Conservation (phyloP, 2,797 vertebrate species). For the Lepus townsendii region DNA sequence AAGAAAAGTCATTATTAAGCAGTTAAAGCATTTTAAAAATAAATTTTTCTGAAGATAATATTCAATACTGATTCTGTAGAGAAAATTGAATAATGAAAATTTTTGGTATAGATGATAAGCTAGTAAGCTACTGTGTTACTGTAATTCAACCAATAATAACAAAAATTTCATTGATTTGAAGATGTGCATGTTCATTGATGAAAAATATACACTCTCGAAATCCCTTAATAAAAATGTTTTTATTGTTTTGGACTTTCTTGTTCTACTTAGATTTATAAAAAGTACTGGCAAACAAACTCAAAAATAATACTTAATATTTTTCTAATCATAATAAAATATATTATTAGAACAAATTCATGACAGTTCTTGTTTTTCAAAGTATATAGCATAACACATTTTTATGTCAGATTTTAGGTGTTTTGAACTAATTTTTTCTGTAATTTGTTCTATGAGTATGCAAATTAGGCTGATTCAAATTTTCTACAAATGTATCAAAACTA, state of each 20-base stretch:
- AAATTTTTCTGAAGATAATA: constrained; percentile 64
- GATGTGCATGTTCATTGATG: constrained; percentile 62
- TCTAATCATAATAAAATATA: constrained; percentile 76
- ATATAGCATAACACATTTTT: constrained; percentile 76
- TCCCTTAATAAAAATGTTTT: constrained; percentile 55
- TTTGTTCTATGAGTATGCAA: constrained; percentile 83
- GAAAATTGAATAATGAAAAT: constrained; percentile 56
- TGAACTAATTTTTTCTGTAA: constrained; percentile 79
- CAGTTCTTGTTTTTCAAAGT: constrained; percentile 80
- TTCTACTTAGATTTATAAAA: constrained; percentile 45
- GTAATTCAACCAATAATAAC: constrained; percentile 64
- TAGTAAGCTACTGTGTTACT: constrained; percentile 69
- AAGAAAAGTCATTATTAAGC: constrained; percentile 33
- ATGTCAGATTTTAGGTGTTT: constrained; percentile 79
- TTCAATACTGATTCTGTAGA: constrained; percentile 68
- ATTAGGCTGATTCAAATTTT: constrained; percentile 79
- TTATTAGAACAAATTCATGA: constrained; percentile 81
- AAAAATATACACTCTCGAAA: constrained; percentile 68
- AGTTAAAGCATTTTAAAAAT: constrained; percentile 65
- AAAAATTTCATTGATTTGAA: constrained; percentile 74
- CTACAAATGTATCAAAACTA: constrained; percentile 81
- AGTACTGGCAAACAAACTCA: constrained; percentile 60
- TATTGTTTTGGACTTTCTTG: constrained; percentile 53
- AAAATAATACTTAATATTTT: constrained; percentile 76
- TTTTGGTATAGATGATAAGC: constrained; percentile 53